A percentile compares a stretch with the other conserved stretches of the same genome.
These are phyloP conservation scores for Adelges cooleyi DNA, from an alignment of 1,140 invertebrate genomes.

Conservation along the genomic window DNA sequence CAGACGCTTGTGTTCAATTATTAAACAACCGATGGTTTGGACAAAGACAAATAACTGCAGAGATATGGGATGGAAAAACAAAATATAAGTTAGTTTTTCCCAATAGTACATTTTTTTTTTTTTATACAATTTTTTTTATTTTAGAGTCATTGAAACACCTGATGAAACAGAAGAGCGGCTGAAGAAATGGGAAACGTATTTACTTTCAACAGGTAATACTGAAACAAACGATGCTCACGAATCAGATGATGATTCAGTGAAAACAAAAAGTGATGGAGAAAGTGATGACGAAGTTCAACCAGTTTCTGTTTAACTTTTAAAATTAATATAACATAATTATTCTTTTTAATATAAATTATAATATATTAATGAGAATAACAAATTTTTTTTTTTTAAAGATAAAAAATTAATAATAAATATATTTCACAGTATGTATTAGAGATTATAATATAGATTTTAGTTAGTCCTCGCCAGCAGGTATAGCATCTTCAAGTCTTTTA, in stretches of 20 bases:
- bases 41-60: constrained; percentile 68
- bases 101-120: no score
- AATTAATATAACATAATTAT: not conserved
- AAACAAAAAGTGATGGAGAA: constrained; percentile 20
- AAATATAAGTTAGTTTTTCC: constrained; percentile 62
- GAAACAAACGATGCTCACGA: constrained; percentile 16
- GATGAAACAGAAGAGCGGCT: constrained; percentile 69
- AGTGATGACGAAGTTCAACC: constrained; percentile 17
- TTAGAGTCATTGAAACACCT: constrained; percentile 76
- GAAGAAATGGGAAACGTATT: constrained; percentile 77
- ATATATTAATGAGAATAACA: not conserved
- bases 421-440: not conserved
- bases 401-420: not conserved
- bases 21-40: constrained; percentile 89
- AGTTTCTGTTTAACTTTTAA: no score
- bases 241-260: constrained; percentile 21
- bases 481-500: constrained; percentile 88
- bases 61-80: constrained; percentile 90
- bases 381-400: not conserved
- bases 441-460: constrained; percentile 6
- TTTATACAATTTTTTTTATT: constrained; percentile 17
- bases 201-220: constrained; percentile 37
- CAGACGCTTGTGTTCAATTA: constrained; percentile 75
- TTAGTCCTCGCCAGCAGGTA: constrained; percentile 95
- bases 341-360: not conserved